Evolutionary conservation across 2,888 invertebrate species (phyloP), one percentile per base, ranked within the genome.

Genomic region (Andricus quercusramuli): DNA sequence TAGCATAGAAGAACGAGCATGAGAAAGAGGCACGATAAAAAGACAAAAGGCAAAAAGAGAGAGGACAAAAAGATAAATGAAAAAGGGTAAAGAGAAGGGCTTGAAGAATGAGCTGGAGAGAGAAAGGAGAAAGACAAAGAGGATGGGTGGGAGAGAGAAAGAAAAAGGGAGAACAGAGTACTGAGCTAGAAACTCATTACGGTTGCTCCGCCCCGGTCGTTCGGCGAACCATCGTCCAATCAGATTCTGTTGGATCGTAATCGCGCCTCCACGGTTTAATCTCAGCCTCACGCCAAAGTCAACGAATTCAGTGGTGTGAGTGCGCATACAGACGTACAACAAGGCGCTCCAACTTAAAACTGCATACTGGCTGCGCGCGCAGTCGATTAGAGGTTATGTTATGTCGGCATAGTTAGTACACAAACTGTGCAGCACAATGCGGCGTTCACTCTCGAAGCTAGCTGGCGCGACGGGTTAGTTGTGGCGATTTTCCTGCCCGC

Each of bases 181-280:
- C 85, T 84, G 88, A 91, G 90, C 89, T 90, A 89, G 90, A 90
- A 92, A 92, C 92, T 92, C 92, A 92, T 92, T 92, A 92, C 90
- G 85, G 85, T 91, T 83, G 92, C 92, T 91, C 92, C 92, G 92
- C 92, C 92, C 89, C 89, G 87, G 84, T 88, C 86, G 87, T 92
- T 92, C 91, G 90, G 91, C 89, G 86, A 88, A 87, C 88, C 86
- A 81, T 80, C 89, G 87, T 88, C 92, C 92, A 92, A 92, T 92
- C 91, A 89, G 90, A 91, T 90, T 88, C 87, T 85, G 85, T 83
- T 85, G 89, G 89, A 91, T 92, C 88, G 91, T 90, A 92, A 92
- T 92, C 91, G 90, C 85, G 86, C 87, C 90, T 90, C 89, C 89
- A 88, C 89, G 90, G 90, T 91, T 91, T 91, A 92, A 91, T 92